Evolutionary conservation across 2,888 invertebrate species (phyloP).

Genomic region (Notodonta dromedarius): DNA sequence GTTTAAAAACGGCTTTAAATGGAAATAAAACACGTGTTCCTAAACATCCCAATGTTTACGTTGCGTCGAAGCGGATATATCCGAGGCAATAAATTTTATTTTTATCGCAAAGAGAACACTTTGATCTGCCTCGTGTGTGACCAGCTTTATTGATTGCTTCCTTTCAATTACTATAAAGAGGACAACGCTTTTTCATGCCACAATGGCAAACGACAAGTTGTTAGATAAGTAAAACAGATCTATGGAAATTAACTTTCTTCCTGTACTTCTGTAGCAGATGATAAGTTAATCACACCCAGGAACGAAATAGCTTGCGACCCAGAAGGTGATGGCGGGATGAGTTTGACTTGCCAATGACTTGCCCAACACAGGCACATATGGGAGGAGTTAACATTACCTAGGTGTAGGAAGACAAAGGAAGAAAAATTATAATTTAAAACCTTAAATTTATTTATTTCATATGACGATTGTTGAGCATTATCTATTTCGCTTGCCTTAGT

Average conservation of each 20-base stretch:
- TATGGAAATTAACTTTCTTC: neutral
- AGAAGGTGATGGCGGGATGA: no score
- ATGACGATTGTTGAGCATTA: no score
- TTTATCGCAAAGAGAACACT: conserved; percentile 51
- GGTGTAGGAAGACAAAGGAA: no score
- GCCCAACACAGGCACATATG: no score
- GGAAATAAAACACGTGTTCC: conserved; percentile 1
- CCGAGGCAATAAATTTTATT: conserved; percentile 63
- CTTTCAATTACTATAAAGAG: conserved; percentile 22
- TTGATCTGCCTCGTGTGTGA: conserved; percentile 37
- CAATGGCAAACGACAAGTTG: neutral
- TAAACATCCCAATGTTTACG: conserved; percentile 20
- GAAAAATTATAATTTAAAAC: no score
- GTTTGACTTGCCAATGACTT: no score
- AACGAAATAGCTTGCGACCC: no score
- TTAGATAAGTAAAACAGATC: neutral
- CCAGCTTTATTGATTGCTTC: conserved; percentile 47
- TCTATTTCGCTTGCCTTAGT: no score
- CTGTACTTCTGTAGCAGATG: no score
- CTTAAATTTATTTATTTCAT: no score
- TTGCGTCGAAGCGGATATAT: conserved; percentile 50
- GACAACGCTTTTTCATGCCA: neutral
- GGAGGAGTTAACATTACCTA: no score
- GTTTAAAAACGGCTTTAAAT: neutral
- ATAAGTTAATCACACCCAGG: no score